Base-by-base conservation (phyloP, 2,888 invertebrate species). In the Cynaeus angustus region DNA sequence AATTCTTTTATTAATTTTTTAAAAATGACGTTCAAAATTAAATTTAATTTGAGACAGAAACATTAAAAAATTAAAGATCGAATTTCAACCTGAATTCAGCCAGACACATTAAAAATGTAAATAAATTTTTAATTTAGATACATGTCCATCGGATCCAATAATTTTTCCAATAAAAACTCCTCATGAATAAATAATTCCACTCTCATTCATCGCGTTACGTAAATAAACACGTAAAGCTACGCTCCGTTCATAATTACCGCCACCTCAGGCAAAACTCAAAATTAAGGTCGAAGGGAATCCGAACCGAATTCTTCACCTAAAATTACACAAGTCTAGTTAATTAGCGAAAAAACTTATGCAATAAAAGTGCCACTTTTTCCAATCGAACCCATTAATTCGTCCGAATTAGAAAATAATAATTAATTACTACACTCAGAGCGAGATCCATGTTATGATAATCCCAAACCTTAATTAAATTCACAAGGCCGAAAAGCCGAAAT, bases 301-400 rank as follows among this genome's bases (percentile, higher is more conserved):
- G n/a, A 46, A 46, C 16, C 46, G 14, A 46, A 46, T 46, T 46
- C 46, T 14, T 13, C 8, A 46, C 8, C 10, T 48, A 4, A 21
- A 26, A 48, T 48, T 48, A 26, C 13, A 26, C 52, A 12, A 52
- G 9, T 52, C 30, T 52, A 7, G 52, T 52, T 52, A 30, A 52
- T 52, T 52, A 52, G 52, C 33, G 52, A 10, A 26, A 52, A 52
- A 52, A 50, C 26, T 52, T 52, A 30, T 52, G 52, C 13, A 52
- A 52, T 52, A 30, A 52, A 52, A 52, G 30, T 33, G 52, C 10
- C 52, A 52, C 30, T 30, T 52, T 26, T 30, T 33, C 33, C 10
- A 33, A 33, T 52, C 33, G 26, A 12, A 8, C 12, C 12, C 30
- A 52, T 52, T 52, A 52, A 52, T 33, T 30, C 8, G 12, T 10